Conservation (phyloP, 2,797 vertebrate species). For the Phoeniculus purpureus region DNA sequence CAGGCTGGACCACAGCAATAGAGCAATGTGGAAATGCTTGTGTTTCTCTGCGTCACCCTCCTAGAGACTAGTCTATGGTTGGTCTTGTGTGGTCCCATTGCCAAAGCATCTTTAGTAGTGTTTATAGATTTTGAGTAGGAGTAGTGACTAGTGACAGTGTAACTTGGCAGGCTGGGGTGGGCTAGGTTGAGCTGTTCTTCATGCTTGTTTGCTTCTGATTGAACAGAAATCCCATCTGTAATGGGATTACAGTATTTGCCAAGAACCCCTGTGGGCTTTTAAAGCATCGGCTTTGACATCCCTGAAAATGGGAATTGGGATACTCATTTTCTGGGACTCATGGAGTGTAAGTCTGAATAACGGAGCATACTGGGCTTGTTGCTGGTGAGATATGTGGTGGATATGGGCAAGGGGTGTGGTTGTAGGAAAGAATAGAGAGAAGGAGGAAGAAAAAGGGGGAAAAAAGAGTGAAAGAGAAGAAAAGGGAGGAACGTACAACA, state of each 20-base stretch:
- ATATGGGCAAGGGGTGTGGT: neutral
- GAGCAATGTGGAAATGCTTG: neutral
- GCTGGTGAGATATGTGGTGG: neutral
- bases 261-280: neutral
- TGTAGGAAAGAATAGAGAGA: neutral
- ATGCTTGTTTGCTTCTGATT: neutral
- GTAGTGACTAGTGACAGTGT: neutral
- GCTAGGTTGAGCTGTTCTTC: neutral
- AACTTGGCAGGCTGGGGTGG: neutral
- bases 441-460: neutral
- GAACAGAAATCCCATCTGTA: constrained; percentile 27
- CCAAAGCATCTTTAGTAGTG: neutral
- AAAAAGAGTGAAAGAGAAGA: neutral
- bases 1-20: neutral
- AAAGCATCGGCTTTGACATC: constrained; percentile 25
- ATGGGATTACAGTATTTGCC: constrained; percentile 9
- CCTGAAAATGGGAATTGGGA: neutral
- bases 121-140: neutral
- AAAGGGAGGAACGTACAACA: neutral
- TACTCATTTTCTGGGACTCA: neutral
- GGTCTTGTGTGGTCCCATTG: neutral
- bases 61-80: neutral
- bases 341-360: neutral
- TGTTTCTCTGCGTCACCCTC: neutral
- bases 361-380: neutral